A percentile compares a stretch with the other conserved stretches of the same genome.
Conservation (phyloP, 2,888 invertebrate species). For the Rutpela maculata region DNA sequence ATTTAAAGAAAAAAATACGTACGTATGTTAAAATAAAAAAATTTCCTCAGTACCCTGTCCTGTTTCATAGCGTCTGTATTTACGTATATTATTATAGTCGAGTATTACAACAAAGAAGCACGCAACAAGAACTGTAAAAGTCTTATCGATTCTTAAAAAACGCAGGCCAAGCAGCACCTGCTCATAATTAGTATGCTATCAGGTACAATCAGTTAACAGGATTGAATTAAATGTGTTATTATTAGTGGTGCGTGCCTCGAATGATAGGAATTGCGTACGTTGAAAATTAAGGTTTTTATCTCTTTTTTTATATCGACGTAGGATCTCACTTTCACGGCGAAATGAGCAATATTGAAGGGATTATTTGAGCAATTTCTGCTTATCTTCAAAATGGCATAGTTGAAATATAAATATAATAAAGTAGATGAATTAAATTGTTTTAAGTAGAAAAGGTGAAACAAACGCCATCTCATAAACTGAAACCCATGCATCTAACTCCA, state of each 20-base stretch:
- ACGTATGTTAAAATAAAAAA: no score
- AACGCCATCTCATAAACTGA: no score
- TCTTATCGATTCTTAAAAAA: conserved; percentile 23
- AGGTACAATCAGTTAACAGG: conserved; percentile 6
- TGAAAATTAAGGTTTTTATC: background rate
- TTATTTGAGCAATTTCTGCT: background rate
- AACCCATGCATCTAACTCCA: no score
- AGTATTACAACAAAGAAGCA: background rate
- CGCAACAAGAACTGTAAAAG: background rate
- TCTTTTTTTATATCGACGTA: conserved; percentile 2
- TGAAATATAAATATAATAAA: no score
- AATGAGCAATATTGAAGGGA: background rate
- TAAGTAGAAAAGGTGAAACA: no score
- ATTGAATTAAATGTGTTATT: conserved; percentile 17
- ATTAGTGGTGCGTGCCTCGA: conserved; percentile 9
- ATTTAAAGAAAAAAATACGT: no score
- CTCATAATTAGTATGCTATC: conserved; percentile 18
- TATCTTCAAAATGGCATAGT: background rate
- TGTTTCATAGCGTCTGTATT: no score
- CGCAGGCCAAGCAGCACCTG: conserved; percentile 14
- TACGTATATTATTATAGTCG: background rate
- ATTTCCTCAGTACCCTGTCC: no score
- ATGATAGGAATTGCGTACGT: background rate
- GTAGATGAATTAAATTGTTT: background rate
- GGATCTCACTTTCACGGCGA: background rate